These are phyloP conservation scores for Drosophila asahinai DNA, from an alignment of 1,140 invertebrate genomes.

Conservation along the genomic window DNA sequence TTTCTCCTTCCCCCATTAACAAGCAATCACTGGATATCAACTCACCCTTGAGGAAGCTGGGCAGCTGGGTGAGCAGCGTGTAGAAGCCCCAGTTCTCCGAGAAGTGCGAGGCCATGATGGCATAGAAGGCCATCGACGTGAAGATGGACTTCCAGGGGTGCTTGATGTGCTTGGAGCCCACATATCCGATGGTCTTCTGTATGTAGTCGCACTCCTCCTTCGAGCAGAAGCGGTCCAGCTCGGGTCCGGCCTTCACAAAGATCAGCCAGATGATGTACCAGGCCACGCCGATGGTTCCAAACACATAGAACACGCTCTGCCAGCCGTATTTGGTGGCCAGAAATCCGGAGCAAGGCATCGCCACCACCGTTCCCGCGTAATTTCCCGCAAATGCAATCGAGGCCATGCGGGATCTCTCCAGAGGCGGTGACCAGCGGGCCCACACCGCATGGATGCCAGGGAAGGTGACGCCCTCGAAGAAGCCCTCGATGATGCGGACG, in stretches of 20 bases:
- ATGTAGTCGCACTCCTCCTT: constrained; percentile 92
- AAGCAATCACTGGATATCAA: background rate
- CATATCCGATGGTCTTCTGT: constrained; percentile 85
- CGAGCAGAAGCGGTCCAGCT: constrained; percentile 91
- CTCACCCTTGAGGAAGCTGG: constrained; percentile 95
- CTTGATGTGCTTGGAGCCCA: constrained; percentile 84
- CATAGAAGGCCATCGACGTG: constrained; percentile 94
- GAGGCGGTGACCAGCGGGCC: constrained; percentile 94
- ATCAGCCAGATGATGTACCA: constrained; percentile 91
- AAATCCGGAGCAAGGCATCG: constrained; percentile 91
- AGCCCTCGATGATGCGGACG: constrained; percentile 93
- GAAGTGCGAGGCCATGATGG: constrained; percentile 95
- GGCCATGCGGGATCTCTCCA: constrained; percentile 92
- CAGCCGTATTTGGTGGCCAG: constrained; percentile 91
- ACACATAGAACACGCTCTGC: constrained; percentile 95
- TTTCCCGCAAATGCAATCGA: constrained; percentile 93
- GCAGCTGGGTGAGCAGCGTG: constrained; percentile 94
- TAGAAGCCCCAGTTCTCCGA: constrained; percentile 99
- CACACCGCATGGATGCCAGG: constrained; percentile 95
- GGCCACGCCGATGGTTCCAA: constrained; percentile 90
- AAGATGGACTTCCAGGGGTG: constrained; percentile 94
- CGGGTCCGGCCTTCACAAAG: constrained; percentile 91
- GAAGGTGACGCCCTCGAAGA: constrained; percentile 97
- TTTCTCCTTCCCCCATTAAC: background rate
- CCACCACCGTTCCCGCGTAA: constrained; percentile 93